These are phyloP conservation scores for Rhodinocichla rosea DNA, from an alignment of 2,113 vertebrate species.

Conservation along the genomic window DNA sequence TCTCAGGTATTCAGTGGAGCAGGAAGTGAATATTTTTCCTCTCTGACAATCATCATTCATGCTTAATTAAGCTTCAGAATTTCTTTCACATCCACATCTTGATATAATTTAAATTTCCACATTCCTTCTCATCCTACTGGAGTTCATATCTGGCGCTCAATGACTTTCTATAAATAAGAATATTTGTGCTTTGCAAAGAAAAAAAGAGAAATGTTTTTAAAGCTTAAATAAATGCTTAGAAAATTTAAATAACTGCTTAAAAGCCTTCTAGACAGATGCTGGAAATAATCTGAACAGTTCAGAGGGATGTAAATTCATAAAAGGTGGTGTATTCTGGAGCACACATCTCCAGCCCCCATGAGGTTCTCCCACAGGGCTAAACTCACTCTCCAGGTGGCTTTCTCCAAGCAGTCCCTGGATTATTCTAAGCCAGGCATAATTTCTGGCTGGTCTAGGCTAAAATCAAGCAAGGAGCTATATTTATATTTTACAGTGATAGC, in stretches of 20 bases:
- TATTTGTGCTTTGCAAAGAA: neutral
- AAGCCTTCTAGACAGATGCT: neutral
- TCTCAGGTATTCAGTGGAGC: neutral
- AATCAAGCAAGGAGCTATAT: neutral
- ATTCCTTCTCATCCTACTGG: rapidly evolving
- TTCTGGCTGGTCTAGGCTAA: neutral
- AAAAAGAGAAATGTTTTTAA: neutral
- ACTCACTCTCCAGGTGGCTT: neutral
- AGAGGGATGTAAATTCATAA: neutral
- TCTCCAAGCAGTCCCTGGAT: neutral
- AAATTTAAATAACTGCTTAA: neutral
- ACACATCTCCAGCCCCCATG: neutral
- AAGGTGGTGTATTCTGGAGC: rapidly evolving
- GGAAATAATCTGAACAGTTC: neutral
- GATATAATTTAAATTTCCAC: neutral
- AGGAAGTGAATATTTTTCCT: neutral
- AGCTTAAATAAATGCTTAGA: neutral
- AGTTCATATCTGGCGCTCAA: neutral
- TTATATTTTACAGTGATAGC: neutral
- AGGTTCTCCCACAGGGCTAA: neutral
- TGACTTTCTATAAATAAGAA: neutral
- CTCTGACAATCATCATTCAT: rapidly evolving
- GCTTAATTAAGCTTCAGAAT: neutral
- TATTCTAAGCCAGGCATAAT: neutral
- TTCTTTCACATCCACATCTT: neutral